Percentiles rank a stretch among this genome's conserved stretches.
Evolutionary conservation across 2,113 vertebrate species (phyloP).

Genomic region (Cyanocitta stelleri): DNA sequence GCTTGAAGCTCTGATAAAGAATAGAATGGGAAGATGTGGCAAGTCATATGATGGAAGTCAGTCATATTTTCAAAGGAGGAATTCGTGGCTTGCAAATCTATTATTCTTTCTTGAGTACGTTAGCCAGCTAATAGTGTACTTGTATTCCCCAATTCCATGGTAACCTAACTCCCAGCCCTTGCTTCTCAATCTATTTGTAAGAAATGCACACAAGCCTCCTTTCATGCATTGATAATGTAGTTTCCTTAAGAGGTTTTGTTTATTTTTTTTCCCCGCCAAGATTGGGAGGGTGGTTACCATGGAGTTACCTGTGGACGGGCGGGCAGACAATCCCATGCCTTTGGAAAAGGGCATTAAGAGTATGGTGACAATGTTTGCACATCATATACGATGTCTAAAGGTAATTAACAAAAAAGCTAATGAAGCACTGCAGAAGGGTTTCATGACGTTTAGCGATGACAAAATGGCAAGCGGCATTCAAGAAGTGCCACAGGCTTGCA

Average conservation of each 20-base stretch:
- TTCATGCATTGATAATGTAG: neutral
- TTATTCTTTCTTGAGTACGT: neutral
- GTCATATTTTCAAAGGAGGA: neutral
- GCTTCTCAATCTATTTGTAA: neutral
- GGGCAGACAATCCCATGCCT: neutral
- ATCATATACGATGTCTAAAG: neutral
- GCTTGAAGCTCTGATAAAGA: neutral
- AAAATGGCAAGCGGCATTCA: neutral
- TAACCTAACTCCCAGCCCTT: slow-evolving; percentile 6
- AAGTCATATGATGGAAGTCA: neutral
- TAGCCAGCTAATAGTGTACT: neutral
- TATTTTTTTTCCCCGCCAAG: neutral
- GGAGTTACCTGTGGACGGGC: slow-evolving; percentile 26
- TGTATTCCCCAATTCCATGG: slow-evolving; percentile 1
- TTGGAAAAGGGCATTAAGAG: neutral
- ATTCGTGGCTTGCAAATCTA: neutral
- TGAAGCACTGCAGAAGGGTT: neutral
- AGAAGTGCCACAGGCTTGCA: neutral
- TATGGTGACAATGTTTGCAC: neutral
- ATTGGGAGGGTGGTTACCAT: slow-evolving; percentile 25
- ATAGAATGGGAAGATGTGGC: neutral
- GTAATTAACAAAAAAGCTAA: neutral
- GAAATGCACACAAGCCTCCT: neutral
- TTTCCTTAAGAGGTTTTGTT: slow-evolving; percentile 20
- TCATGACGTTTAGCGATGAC: neutral